Base-by-base conservation (phyloP, 2,888 invertebrate genomes). In the Lycophotia porphyrea region DNA sequence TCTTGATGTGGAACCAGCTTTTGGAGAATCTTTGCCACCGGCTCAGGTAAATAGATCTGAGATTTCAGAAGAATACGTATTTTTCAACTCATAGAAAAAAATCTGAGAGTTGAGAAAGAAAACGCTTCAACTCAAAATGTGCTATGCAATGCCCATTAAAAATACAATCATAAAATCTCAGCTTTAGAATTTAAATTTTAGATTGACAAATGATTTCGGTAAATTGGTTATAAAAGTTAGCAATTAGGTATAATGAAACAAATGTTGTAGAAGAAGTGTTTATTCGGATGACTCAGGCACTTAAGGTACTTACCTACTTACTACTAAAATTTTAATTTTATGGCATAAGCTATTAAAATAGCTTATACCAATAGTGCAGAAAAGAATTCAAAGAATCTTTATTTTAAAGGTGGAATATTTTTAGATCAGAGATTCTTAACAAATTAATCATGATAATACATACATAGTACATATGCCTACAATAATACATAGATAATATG, bases 1-100 rank as follows among this genome's bases (percentile, higher is more conserved):
- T 49, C 88, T 95, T 65, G 94, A 94, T 63, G 95, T 92, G 77
- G 94, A 95, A 77, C 94, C 94, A 66, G 94, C 93, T 27, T 86
- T 96, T n/a, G 96, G 93, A 2, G 96, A 95, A 76, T 92, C 93
- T 70, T 89, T 96, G 80, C 95, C 95, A 79, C 92, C 93, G 18
- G 96, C 96, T 82, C 95, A 95, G 95, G 96, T 96, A 91, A 88
- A 81, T 55, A 72, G 34, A 36, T 49, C 24, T 27, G 7, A 2
- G 7, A 66, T 49, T 55, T 34, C 5, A 36, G 31, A 63, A 71
- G 24, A 47, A n/a, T 36, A 11, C 1, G 0, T 27, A 4, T 36
- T 52, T 8, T 13, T 5, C 27, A 27, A 15, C 13, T 27, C 13
- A n/a, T 1, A 5, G 52, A n/a, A 52, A 58, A 58, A 24, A 31